Base-by-base conservation (phyloP, 2,113 vertebrate genomes). In the Halcyon senegalensis region DNA sequence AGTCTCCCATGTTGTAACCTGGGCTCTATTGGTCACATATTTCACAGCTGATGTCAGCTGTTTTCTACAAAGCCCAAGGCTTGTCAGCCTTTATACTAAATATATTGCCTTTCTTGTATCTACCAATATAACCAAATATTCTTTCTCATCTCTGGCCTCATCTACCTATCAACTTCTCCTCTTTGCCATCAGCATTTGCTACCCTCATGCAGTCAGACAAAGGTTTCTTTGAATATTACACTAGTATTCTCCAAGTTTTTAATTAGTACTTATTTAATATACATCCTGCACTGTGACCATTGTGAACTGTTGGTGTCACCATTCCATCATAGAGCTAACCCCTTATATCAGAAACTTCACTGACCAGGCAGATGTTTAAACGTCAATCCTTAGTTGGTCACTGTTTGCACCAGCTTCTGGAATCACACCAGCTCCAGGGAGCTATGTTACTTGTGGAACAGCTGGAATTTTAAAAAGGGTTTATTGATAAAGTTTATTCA, bases 361-460 rank as follows among this genome's bases (percentile, higher is more conserved):
- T 1, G 3, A 58, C 7, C 9, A 78, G 37, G 77, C 4, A 70
- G 13, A 11, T n/a, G 8, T 63, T 81, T 68, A 44, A 66, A 28
- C 4, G 1, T 13, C 23, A 46, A 0, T 37, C 66, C 16, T 80
- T 9, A 20, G 6, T 13, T 37, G 13, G 1, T 62, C 28, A 62
- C 25, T n/a, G 31, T 20, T 4, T 3, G 10, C 11, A 41, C 5
- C 30, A 63, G 7, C 9, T 63, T 7, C 23, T 33, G 48, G 35
- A 72, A 88, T 62, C 75, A 58, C 3, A 11, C 3, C 13, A 76
- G 24, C 3, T 68, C 6, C 28, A 56, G 41, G 5, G 7, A 16
- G 1, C 31, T 75, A 18, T 0, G 0, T 3, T 86, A 23, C 7
- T 70, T 64, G 17, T 37, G 17, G 6, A 35, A 9, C 5, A 78